Evolutionary conservation across 2,113 vertebrate genomes (phyloP), one percentile per base, ranked within the genome.

Genomic region (Notothenia rossii): DNA sequence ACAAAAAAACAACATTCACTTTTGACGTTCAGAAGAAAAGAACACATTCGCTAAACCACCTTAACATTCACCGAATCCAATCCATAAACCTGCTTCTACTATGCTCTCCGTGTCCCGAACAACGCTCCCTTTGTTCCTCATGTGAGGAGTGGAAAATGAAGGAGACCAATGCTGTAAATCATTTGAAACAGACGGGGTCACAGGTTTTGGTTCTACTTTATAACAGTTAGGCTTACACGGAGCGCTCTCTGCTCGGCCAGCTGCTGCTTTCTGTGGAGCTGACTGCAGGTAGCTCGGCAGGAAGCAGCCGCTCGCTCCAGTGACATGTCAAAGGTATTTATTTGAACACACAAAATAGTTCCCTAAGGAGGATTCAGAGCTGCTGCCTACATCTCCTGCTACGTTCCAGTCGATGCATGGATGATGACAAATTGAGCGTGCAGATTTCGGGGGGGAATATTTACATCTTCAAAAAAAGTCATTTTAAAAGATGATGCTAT

Each of bases 41-140:
- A 67, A 14, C 60, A 84, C 63, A 63, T 68, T 82, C 55, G 72
- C 50, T 49, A 22, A 81, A 75, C n/a, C 62, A 81, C 79, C 82
- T 89, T 81, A 86, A 86, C 79, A 62, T 67, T 84, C 77, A 81
- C 83, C 72, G 75, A 45, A 81, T 59, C 75, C 75, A 58, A 63
- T 79, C 87, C 73, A 85, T 84, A 91, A 93, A 90, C 81, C 83
- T 82, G 80, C 55, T 71, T 79, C 67, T 36, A 59, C 78, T 72
- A 64, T n/a, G 2, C 51, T 60, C 81, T 87, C 64, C 33, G 49
- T 75, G 84, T 68, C 72, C 67, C 5, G 48, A 89, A 94, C 93
- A 95, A 90, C 72, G 40, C 82, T 81, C 51, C 76, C 92, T 94
- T 95, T 95, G 92, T 95, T 93, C 73, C 59, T 48, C 53, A 3